Conservation (phyloP, 2,888 invertebrate genomes). For the Melinaea menophilus region DNA sequence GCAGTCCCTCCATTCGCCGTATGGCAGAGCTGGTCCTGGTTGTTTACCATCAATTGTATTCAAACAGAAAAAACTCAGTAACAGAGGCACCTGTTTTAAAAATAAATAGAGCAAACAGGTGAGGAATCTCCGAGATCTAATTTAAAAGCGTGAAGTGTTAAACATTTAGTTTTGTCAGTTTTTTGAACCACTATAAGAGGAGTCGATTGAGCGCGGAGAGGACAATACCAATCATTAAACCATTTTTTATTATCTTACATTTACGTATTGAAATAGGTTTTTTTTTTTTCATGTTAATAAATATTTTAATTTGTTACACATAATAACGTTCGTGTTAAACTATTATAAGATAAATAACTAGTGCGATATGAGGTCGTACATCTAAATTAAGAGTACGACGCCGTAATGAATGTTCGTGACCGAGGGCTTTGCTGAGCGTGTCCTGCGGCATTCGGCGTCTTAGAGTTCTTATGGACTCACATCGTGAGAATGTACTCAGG, state of each 20-base stretch:
- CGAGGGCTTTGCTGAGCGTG: slow-evolving; percentile 30
- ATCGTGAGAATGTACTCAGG: slow-evolving; percentile 28
- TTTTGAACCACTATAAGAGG: no score
- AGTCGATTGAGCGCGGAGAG: neutral
- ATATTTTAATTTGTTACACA: slow-evolving; percentile 5
- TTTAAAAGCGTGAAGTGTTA: slow-evolving; percentile 55
- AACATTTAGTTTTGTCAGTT: slow-evolving; percentile 29
- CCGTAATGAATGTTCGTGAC: slow-evolving; percentile 36
- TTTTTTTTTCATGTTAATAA: neutral
- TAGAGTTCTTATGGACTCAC: slow-evolving; percentile 13
- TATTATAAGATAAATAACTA: slow-evolving; percentile 17
- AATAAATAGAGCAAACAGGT: slow-evolving; percentile 41
- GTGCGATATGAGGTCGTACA: slow-evolving; percentile 29
- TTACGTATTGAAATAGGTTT: no score
- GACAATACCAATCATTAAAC: no score
- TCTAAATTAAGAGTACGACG: slow-evolving; percentile 35
- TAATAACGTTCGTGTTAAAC: neutral
- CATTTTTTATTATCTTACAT: no score
- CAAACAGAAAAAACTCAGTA: no score
- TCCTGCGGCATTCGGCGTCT: slow-evolving; percentile 26
- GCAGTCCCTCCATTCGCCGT: no score
- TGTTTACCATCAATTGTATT: no score
- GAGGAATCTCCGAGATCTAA: slow-evolving; percentile 43
- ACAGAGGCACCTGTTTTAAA: slow-evolving; percentile 39
- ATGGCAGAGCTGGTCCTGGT: no score